Base-by-base conservation (phyloP, 2,888 invertebrate species). In the Eretmocerus hayati region DNA sequence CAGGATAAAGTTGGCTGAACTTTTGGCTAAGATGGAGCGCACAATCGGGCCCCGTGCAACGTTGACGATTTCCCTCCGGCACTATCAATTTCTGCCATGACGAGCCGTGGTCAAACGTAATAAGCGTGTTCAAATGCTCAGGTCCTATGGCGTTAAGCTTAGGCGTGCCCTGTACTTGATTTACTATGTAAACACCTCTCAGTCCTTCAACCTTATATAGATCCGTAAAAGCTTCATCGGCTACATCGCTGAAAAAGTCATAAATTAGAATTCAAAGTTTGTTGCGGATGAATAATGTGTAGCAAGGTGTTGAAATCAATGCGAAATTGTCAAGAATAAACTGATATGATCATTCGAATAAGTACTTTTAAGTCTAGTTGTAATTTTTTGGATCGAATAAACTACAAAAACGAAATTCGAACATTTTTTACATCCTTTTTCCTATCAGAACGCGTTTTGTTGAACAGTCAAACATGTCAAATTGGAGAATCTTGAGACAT, bases 131-230 rank as follows among this genome's bases (percentile, higher is more conserved):
- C 40, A 92, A 75, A 67, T 90, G 81, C 59, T 89, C 87, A 0
- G 85, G 84, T 1, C 82, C 83, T 2, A 85, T 77, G 54, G 76
- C 77, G 30, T 60, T 59, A 3, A 63, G 59, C 4, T 75, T 69
- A 4, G 77, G 74, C 2, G 72, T 69, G 0, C 77, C 74, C 60
- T 79, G 79, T 2, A 91, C 80, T 64, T 84, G 83, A 0, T 90
- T 90, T 1, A 90, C 92, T 54, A 94, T 90, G 74, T 90, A 93
- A 58, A 93, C 87, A 1, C 93, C 93, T 37, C 84, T 77, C 41
- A 93, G 73, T 1, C 92, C 92, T 67, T 88, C 85, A 0, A 94
- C 88, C 63, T 85, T 86, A 70, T 92, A 90, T 1, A 93, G 72
- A 66, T 93, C 93, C 2, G 88, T 87, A 74, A 93, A 92, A 0